Conservation (phyloP, 2,797 vertebrate species). For the Carcharodon carcharias region DNA sequence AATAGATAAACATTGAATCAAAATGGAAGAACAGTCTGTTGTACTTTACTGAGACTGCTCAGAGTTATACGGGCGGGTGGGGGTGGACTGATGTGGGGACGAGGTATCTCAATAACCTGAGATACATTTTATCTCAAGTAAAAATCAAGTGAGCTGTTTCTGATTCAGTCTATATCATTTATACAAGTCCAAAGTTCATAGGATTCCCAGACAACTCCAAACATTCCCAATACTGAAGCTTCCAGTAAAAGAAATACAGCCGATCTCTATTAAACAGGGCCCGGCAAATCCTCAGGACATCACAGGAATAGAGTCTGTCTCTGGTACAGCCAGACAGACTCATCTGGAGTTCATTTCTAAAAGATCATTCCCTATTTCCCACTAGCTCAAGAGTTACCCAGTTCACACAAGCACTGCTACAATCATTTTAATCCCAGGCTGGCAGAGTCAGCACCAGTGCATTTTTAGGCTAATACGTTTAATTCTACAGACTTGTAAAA, state of each 20-base stretch:
- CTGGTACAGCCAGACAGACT: constrained; percentile 53
- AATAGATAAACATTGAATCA: neutral
- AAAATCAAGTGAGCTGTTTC: constrained; percentile 4
- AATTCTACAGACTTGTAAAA: constrained; percentile 93
- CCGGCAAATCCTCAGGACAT: constrained; percentile 39
- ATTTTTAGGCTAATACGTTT: constrained; percentile 69
- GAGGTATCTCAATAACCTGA: neutral
- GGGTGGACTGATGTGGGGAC: too few species aligned
- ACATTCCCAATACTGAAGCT: constrained; percentile 56
- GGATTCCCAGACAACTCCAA: constrained; percentile 41
- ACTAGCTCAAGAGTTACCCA: constrained; percentile 59
- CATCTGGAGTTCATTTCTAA: constrained; percentile 85
- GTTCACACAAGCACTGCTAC: constrained; percentile 64
- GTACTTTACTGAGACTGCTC: neutral
- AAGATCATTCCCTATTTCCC: constrained; percentile 64
- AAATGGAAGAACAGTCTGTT: neutral
- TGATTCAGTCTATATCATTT: constrained; percentile 12
- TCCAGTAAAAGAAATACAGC: constrained; percentile 60
- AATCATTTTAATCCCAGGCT: constrained; percentile 67
- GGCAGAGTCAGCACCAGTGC: constrained; percentile 63
- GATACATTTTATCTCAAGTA: constrained; percentile 5
- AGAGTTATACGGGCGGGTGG: neutral
- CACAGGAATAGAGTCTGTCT: constrained; percentile 53
- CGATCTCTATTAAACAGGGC: constrained; percentile 59
- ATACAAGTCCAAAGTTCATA: constrained; percentile 27